phyloP scores from a whole-genome alignment of 2,888 invertebrate genomes.

The Synanthedon myopaeformis region DNA sequence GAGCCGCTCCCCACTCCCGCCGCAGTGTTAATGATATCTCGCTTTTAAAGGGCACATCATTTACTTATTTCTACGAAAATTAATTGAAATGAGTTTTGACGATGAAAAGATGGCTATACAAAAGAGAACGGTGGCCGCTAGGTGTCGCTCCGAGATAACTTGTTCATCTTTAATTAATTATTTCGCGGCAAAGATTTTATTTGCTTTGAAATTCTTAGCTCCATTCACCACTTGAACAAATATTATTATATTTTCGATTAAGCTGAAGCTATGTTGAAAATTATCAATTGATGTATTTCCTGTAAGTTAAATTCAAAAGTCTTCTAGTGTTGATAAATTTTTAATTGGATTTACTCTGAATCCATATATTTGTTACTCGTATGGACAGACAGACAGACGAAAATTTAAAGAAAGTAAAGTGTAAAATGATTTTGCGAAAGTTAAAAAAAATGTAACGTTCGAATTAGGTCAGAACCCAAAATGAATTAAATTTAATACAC shows the following conservation, averaged over 20 bases:
- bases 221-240: slow-evolving; percentile 40
- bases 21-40: slow-evolving; percentile 67
- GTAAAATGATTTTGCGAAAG: too few relatives aligned
- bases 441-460: too few relatives aligned
- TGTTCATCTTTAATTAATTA: slow-evolving; percentile 64
- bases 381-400: too few relatives aligned
- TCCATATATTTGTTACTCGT: too few relatives aligned
- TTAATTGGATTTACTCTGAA: too few relatives aligned
- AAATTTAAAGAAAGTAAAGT: too few relatives aligned
- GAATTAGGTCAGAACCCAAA: too few relatives aligned
- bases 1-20: slow-evolving; percentile 17
- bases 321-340: too few relatives aligned
- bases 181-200: slow-evolving; percentile 59
- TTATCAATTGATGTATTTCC: too few relatives aligned
- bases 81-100: slow-evolving; percentile 70
- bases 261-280: slow-evolving; percentile 11
- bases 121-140: slow-evolving; percentile 59
- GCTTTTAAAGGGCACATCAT: slow-evolving; percentile 66
- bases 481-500: too few relatives aligned
- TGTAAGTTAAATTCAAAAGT: too few relatives aligned
- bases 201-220: slow-evolving; percentile 47
- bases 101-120: slow-evolving; percentile 66
- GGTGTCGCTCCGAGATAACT: slow-evolving; percentile 67
- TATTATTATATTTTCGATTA: slow-evolving; percentile 38
- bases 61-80: slow-evolving; percentile 68